Evolutionary conservation across 2,888 invertebrate species (phyloP).

Genomic region (Micoletzkya japonica): DNA sequence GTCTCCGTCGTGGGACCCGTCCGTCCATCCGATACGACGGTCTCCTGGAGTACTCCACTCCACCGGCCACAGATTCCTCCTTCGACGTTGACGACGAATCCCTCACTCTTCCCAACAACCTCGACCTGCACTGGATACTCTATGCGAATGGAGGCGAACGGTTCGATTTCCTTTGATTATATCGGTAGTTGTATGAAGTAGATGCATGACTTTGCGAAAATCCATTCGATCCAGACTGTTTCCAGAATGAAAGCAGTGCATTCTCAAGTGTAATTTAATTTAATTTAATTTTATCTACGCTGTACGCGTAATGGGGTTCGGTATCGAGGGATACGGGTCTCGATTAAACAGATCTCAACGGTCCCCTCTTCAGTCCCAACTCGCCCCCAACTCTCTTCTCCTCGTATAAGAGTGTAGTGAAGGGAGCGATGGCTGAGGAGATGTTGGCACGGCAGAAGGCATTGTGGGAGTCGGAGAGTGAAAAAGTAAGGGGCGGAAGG

Average conservation of each 20-base stretch:
- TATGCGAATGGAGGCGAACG: conserved; percentile 18
- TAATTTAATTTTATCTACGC: too few relatives aligned
- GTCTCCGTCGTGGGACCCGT: conserved; percentile 77
- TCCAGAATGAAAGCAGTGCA: too few relatives aligned
- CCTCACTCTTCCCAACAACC: conserved; percentile 27
- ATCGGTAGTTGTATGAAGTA: too few relatives aligned
- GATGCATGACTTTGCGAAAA: too few relatives aligned
- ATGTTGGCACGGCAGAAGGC: conserved; percentile 24
- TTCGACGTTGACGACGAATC: conserved; percentile 39
- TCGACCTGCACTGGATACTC: conserved; percentile 43
- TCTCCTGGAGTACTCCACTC: conserved; percentile 77
- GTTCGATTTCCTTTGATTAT: background rate
- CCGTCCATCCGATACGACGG: conserved; percentile 77
- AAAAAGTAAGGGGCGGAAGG: conserved; percentile 1
- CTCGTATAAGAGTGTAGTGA: conserved; percentile 16
- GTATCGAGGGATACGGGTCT: too few relatives aligned
- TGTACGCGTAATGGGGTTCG: too few relatives aligned
- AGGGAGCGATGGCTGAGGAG: conserved; percentile 14
- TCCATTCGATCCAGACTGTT: too few relatives aligned
- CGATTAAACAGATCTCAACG: background rate
- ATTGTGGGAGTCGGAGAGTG: conserved; percentile 21
- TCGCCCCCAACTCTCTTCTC: conserved; percentile 22
- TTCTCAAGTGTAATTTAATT: too few relatives aligned
- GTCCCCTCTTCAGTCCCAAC: background rate
- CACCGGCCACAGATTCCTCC: conserved; percentile 48